Conservation (phyloP, 2,113 vertebrate genomes). For the Festucalex cinctus region DNA sequence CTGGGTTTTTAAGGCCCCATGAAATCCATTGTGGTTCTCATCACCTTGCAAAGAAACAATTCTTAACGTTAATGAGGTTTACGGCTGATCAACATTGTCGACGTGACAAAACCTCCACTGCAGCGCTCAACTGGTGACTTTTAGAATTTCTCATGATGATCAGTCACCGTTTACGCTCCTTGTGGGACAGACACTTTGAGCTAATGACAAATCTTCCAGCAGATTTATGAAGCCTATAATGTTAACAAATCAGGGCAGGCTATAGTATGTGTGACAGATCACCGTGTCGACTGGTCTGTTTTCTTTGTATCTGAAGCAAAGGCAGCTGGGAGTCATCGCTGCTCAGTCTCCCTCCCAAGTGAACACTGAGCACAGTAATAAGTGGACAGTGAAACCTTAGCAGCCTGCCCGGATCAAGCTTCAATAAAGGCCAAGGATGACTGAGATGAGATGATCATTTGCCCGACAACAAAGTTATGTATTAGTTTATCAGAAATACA, state of each 20-base stretch:
- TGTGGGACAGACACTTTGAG: slow-evolving; percentile 35
- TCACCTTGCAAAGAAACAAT: slow-evolving; percentile 17
- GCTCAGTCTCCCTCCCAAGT: slow-evolving; percentile 17
- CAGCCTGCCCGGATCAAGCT: slow-evolving; percentile 52
- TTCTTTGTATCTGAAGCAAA: slow-evolving; percentile 46
- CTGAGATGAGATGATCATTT: slow-evolving; percentile 63
- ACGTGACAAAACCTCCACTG: slow-evolving; percentile 17
- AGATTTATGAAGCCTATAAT: slow-evolving; percentile 58
- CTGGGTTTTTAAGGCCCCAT: neutral
- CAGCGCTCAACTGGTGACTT: slow-evolving; percentile 1
- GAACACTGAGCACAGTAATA: slow-evolving; percentile 44
- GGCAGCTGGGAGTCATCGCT: slow-evolving; percentile 66
- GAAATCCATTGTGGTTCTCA: slow-evolving; percentile 21
- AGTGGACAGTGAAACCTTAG: slow-evolving; percentile 58
- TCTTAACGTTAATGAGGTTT: slow-evolving; percentile 4
- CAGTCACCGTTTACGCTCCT: slow-evolving; percentile 14
- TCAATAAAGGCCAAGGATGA: slow-evolving; percentile 60
- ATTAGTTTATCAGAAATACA: slow-evolving; percentile 30
- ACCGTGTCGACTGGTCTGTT: slow-evolving; percentile 29
- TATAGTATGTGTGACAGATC: slow-evolving; percentile 38
- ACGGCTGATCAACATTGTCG: slow-evolving; percentile 16
- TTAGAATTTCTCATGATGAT: slow-evolving; percentile 12
- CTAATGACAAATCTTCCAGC: slow-evolving; percentile 49
- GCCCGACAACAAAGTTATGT: slow-evolving; percentile 50
- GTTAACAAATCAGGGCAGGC: slow-evolving; percentile 49